Percentiles rank a stretch among this genome's conserved stretches.
phyloP scores from a whole-genome alignment of 2,888 invertebrate genomes.

The Clunio marinus region DNA sequence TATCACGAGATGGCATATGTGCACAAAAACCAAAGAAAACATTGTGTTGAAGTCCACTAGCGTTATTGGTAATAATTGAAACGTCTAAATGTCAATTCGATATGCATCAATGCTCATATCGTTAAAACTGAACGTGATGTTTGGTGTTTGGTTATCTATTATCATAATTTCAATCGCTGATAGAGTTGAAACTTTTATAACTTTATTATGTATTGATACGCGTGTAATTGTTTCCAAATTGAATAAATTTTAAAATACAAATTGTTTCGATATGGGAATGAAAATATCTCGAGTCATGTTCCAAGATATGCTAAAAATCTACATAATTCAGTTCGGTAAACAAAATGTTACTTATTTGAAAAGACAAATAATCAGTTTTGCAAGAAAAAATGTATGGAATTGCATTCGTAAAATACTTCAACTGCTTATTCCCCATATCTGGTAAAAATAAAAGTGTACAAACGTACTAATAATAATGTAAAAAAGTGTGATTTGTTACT shows the following conservation, averaged over 20 bases:
- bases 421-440: not conserved
- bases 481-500: slow-evolving; percentile 31
- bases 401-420: slow-evolving; percentile 31
- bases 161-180: too few relatives aligned
- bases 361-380: not conserved
- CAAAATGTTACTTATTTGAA: not conserved
- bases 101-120: slow-evolving; percentile 32
- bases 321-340: too few relatives aligned
- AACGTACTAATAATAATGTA: not conserved
- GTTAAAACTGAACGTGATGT: slow-evolving; percentile 15
- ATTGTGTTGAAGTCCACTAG: too few relatives aligned
- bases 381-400: slow-evolving; percentile 30
- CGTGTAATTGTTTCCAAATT: slow-evolving; percentile 29
- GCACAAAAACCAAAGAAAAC: not conserved
- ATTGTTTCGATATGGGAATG: too few relatives aligned
- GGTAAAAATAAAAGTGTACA: not conserved
- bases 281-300: too few relatives aligned
- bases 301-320: too few relatives aligned
- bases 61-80: not conserved
- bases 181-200: not conserved
- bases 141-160: too few relatives aligned
- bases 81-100: slow-evolving; percentile 1
- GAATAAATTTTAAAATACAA: too few relatives aligned
- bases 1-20: not conserved
- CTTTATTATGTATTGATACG: slow-evolving; percentile 30